Evolutionary conservation across 2,113 vertebrate genomes (phyloP).

Genomic region (Orthochromis indermauri): DNA sequence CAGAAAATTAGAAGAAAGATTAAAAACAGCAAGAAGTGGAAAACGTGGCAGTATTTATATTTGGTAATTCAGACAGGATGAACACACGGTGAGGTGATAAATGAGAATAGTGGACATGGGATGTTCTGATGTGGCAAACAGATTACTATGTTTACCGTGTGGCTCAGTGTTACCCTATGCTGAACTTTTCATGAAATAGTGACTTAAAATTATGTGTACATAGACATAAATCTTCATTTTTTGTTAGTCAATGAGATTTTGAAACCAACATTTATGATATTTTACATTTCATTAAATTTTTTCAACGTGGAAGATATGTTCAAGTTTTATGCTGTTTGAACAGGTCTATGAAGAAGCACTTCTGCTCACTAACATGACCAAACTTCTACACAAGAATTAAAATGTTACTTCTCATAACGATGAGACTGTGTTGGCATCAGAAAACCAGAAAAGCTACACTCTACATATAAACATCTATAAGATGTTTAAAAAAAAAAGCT

Average conservation of each 20-base stretch:
- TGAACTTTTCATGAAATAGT: not conserved
- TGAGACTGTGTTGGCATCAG: not conserved
- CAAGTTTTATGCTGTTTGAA: not conserved
- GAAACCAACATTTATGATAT: fast-evolving
- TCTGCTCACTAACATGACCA: not conserved
- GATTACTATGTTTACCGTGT: fast-evolving
- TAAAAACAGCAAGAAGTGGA: not conserved
- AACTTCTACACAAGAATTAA: not conserved
- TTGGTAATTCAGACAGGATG: not conserved
- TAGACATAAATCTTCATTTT: not conserved
- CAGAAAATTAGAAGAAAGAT: not conserved
- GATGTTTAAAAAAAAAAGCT: not conserved
- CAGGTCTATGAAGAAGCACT: not conserved
- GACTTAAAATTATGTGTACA: not conserved
- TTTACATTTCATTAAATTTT: not conserved
- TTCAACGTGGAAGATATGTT: fast-evolving
- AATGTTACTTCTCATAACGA: not conserved
- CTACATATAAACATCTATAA: not conserved
- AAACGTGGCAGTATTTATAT: not conserved
- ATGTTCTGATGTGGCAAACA: not conserved
- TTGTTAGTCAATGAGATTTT: not conserved
- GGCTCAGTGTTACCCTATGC: not conserved
- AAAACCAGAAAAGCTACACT: not conserved
- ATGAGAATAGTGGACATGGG: not conserved
- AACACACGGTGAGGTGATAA: not conserved